These are phyloP conservation scores for Xenops minutus DNA, from an alignment of 2,797 vertebrate species.

Conservation along the genomic window DNA sequence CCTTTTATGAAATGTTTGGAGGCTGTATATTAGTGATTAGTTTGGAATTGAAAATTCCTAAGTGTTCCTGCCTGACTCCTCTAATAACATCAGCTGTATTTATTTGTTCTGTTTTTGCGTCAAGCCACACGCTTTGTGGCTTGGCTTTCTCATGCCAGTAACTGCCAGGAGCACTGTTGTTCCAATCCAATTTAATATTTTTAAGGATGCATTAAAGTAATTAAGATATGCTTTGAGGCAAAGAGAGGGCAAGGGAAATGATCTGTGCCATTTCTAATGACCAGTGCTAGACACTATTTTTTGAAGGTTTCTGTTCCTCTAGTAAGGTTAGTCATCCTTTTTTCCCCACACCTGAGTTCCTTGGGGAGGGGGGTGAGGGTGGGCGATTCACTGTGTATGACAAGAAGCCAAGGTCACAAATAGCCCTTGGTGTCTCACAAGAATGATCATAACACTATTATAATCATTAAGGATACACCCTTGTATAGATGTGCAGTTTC, in stretches of 20 bases:
- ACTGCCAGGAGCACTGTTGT: not conserved
- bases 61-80: not conserved
- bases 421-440: not conserved
- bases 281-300: not conserved
- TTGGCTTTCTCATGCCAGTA: not conserved
- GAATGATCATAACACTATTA: not conserved
- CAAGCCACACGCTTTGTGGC: not conserved
- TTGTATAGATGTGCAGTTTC: not conserved
- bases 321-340: not conserved
- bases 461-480: not conserved
- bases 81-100: not conserved
- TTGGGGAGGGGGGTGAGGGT: no score
- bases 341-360: not conserved
- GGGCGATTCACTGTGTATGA: not conserved
- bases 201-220: not conserved
- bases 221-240: not conserved
- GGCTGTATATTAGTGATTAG: slow-evolving; percentile 7
- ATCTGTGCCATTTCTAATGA: not conserved
- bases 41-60: slow-evolving; percentile 11
- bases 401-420: not conserved
- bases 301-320: not conserved
- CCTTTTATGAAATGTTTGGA: not conserved
- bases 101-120: not conserved
- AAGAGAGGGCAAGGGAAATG: not conserved
- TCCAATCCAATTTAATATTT: not conserved